Percentiles rank a stretch among this genome's conserved stretches.
These are phyloP conservation scores for Leptonema lineaticorne DNA, from an alignment of 1,140 invertebrate genomes.

Conservation along the genomic window DNA sequence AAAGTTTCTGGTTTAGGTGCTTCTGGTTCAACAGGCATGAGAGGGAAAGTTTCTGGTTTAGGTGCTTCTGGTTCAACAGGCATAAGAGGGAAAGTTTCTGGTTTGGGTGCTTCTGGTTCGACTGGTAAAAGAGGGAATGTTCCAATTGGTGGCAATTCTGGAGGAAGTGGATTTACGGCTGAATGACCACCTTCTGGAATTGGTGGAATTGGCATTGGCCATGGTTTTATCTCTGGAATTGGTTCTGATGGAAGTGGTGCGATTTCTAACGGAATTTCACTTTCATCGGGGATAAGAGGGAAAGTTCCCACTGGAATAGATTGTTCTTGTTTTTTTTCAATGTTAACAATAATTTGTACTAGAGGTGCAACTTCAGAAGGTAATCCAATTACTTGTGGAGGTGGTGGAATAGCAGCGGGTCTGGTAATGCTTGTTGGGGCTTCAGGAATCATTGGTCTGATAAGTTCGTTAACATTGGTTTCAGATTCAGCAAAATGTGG, in stretches of 20 bases:
- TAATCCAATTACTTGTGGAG: neutral
- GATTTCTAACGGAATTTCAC: too few relatives aligned
- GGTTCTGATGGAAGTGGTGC: neutral
- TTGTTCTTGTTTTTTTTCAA: neutral
- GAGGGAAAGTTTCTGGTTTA: neutral
- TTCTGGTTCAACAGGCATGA: neutral
- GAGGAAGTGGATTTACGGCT: neutral
- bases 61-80: neutral
- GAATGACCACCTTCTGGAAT: neutral
- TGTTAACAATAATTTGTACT: conserved; percentile 26
- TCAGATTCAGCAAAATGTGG: neutral
- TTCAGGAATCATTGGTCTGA: neutral
- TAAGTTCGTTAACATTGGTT: neutral
- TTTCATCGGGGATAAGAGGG: neutral
- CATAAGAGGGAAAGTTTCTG: conserved; percentile 3
- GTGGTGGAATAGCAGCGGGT: neutral
- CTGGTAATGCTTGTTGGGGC: neutral
- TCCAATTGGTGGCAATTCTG: neutral
- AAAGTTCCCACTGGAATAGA: conserved; percentile 9
- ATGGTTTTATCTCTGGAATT: too few relatives aligned
- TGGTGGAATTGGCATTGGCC: neutral
- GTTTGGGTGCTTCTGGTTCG: neutral
- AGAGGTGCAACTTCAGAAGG: conserved; percentile 1
- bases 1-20: neutral
- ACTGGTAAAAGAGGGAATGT: conserved; percentile 6